Evolutionary conservation across 1,140 invertebrate genomes (phyloP).

Genomic region (Asbolus verrucosus): DNA sequence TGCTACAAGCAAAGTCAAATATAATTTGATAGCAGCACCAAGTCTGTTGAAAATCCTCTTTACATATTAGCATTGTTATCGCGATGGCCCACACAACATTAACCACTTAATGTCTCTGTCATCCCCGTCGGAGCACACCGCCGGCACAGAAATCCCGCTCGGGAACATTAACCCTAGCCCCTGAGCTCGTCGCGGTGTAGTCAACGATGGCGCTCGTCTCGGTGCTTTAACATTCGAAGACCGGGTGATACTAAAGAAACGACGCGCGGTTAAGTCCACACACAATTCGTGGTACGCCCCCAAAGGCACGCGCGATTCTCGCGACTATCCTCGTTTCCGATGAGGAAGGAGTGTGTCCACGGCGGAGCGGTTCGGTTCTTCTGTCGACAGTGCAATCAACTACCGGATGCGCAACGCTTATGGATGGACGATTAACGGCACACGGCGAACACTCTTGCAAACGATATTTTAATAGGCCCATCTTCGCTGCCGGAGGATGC

Average conservation of each 20-base stretch:
- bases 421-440: conserved; percentile 35
- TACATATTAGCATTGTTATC: conserved; percentile 23
- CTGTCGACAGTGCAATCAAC: conserved; percentile 3
- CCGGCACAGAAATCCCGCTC: neutral
- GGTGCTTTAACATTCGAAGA: conserved; percentile 34
- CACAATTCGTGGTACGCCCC: conserved; percentile 38
- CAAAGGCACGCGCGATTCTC: conserved; percentile 44
- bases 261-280: conserved; percentile 43
- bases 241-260: conserved; percentile 45
- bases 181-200: no score
- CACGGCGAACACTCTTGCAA: conserved; percentile 18
- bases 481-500: conserved; percentile 1
- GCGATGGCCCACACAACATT: conserved; percentile 32
- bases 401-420: conserved; percentile 37
- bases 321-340: conserved; percentile 34
- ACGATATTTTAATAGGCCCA: conserved; percentile 33
- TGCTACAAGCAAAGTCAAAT: neutral
- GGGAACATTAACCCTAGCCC: neutral
- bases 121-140: conserved; percentile 16
- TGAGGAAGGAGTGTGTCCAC: conserved; percentile 24
- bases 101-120: conserved; percentile 18
- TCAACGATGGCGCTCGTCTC: neutral
- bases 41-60: conserved; percentile 17
- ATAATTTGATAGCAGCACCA: neutral
- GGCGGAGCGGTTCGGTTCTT: conserved; percentile 4